These are phyloP conservation scores for Drepana falcataria DNA, from an alignment of 2,888 invertebrate species.

Conservation along the genomic window DNA sequence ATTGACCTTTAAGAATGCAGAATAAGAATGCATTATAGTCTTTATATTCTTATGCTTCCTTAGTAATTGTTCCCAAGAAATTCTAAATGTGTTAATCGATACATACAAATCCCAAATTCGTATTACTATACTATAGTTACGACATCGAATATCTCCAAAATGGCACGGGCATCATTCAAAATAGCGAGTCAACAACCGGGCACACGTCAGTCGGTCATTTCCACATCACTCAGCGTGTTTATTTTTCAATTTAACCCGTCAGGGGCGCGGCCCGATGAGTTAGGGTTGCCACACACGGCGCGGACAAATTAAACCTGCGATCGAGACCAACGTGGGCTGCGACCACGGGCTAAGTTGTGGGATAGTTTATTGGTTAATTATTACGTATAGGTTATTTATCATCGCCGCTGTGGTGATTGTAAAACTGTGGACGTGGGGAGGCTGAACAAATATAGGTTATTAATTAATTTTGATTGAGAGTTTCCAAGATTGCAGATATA, in stretches of 20 bases:
- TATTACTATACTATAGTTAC: constrained; percentile 3
- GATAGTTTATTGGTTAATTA: constrained; percentile 25
- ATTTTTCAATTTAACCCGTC: constrained; percentile 75
- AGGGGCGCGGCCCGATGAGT: constrained; percentile 56
- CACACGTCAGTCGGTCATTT: constrained; percentile 39
- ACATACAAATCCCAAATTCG: too few relatives aligned
- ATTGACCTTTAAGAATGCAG: background rate
- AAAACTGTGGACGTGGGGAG: background rate
- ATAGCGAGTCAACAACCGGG: constrained; percentile 54
- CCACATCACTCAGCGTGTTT: constrained; percentile 70
- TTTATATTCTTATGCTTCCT: too few relatives aligned
- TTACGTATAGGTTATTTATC: constrained; percentile 12
- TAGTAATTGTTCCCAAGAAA: too few relatives aligned
- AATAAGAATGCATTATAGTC: too few relatives aligned
- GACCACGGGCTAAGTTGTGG: background rate
- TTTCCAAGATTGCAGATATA: background rate
- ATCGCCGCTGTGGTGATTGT: background rate
- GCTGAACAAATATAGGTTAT: background rate
- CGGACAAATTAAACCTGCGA: constrained; percentile 55
- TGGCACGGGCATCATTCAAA: constrained; percentile 6
- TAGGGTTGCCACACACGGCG: constrained; percentile 76
- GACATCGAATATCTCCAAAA: constrained; percentile 21
- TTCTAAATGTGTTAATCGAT: too few relatives aligned
- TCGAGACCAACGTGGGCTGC: constrained; percentile 1
- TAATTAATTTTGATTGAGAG: constrained; percentile 1